These are phyloP conservation scores for Sterrhoptilus dennistouni DNA, from an alignment of 2,113 vertebrate genomes.

Conservation along the genomic window DNA sequence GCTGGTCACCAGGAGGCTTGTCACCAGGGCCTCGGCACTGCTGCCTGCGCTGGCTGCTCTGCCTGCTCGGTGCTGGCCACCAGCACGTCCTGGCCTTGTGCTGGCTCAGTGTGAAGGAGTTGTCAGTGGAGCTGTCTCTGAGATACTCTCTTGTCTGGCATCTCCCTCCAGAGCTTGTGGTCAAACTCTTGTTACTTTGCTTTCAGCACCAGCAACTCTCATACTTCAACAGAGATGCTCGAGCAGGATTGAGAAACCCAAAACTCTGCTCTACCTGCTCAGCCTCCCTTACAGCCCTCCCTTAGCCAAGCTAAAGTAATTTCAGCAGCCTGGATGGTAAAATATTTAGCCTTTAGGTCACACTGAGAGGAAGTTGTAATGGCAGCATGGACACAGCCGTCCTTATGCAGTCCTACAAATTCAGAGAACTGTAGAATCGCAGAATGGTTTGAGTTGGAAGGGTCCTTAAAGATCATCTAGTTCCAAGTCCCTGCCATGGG, in stretches of 20 bases:
- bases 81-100: accelerated
- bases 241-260: slow-evolving; percentile 4
- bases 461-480: background rate
- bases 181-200: background rate
- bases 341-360: background rate
- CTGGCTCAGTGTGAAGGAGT: background rate
- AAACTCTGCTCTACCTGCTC: slow-evolving; percentile 14
- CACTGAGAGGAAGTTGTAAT: background rate
- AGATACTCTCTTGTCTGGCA: background rate
- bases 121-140: background rate
- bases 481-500: background rate
- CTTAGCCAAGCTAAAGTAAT: background rate
- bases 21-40: background rate
- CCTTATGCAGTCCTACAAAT: background rate
- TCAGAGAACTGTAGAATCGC: background rate
- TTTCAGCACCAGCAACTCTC: background rate
- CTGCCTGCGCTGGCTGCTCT: accelerated
- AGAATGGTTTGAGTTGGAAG: background rate
- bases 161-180: background rate
- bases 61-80: background rate
- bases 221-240: background rate
- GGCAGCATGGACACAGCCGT: background rate
- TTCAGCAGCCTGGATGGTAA: background rate
- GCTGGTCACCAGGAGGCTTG: background rate
- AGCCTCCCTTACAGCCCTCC: background rate